These are phyloP conservation scores for Pelecanoides urinatrix DNA, from an alignment of 2,113 vertebrate genomes.

Conservation along the genomic window DNA sequence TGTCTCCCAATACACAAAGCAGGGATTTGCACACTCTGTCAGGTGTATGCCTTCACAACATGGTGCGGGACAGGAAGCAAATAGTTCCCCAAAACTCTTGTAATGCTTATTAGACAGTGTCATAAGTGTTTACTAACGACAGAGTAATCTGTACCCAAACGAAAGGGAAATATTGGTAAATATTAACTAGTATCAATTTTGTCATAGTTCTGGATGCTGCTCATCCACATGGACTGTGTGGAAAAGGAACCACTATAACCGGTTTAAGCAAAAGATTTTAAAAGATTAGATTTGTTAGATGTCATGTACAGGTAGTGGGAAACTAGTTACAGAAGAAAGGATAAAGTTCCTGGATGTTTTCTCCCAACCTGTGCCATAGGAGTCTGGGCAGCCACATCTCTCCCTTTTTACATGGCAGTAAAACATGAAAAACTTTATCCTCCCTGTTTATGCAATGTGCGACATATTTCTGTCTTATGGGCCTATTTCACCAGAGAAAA, in stretches of 20 bases:
- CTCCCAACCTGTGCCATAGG: background rate
- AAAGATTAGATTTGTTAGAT: background rate
- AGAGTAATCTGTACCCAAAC: background rate
- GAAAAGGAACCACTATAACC: background rate
- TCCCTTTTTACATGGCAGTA: background rate
- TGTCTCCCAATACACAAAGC: background rate
- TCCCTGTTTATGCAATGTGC: background rate
- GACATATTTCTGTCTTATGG: background rate
- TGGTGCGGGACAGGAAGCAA: background rate
- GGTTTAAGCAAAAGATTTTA: background rate
- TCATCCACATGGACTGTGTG: background rate
- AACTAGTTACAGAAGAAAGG: background rate
- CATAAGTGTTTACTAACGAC: background rate
- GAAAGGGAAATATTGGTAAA: background rate
- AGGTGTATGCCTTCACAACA: background rate
- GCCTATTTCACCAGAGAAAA: background rate
- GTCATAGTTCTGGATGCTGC: background rate
- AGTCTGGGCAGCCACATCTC: background rate
- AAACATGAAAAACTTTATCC: background rate
- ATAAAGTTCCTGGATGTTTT: background rate
- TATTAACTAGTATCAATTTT: background rate
- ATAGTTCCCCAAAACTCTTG: background rate
- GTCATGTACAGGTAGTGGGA: accelerated
- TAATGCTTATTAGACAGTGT: background rate
- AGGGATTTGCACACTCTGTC: background rate